Evolutionary conservation across 2,888 invertebrate genomes (phyloP).

Genomic region (Lasioglossum oenotherae): DNA sequence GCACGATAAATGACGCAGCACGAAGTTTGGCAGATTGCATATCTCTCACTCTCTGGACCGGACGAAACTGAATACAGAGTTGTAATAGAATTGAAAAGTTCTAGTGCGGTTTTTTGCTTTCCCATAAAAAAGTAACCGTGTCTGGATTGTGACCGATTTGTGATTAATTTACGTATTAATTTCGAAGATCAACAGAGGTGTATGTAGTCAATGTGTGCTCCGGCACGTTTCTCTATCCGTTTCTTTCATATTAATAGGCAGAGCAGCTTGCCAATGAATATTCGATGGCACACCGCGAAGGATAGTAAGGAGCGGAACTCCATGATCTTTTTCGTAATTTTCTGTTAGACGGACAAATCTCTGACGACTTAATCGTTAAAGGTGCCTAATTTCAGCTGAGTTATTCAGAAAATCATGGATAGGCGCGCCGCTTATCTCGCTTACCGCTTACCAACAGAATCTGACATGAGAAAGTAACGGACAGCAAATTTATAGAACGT

Average conservation of each 20-base stretch:
- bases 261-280: not conserved
- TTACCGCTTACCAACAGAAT: not conserved
- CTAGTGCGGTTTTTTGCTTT: not conserved
- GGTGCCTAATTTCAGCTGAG: not conserved
- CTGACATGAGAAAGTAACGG: not conserved
- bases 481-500: not conserved
- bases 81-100: not conserved
- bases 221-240: not conserved
- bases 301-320: not conserved
- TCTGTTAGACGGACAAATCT: not conserved
- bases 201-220: not conserved
- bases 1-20: not conserved
- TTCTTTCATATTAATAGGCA: not conserved
- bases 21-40: conserved; percentile 3
- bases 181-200: not conserved
- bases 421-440: not conserved
- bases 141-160: not conserved
- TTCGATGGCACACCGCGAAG: not conserved
- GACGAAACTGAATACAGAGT: not conserved
- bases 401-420: not conserved
- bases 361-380: not conserved
- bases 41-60: not conserved
- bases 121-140: not conserved
- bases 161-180: conserved; percentile 5
- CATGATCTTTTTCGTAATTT: not conserved